phyloP scores from a whole-genome alignment of 2,113 vertebrate species.

The Archocentrus centrarchus region DNA sequence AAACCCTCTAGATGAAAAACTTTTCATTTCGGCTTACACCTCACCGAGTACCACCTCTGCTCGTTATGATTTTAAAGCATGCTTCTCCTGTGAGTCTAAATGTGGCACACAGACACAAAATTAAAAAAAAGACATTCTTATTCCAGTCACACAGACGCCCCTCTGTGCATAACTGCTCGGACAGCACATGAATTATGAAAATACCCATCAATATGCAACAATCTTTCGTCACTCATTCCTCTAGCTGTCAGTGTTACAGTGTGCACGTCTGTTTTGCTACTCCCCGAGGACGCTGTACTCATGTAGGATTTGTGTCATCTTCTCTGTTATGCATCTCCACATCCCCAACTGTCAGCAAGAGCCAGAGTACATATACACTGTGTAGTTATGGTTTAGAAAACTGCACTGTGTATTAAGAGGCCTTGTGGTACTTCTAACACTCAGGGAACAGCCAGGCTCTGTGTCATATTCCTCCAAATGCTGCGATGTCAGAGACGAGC shows the following conservation, averaged over 20 bases:
- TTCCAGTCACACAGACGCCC: slow-evolving; percentile 33
- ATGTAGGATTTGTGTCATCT: slow-evolving; percentile 17
- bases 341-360: background rate
- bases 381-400: background rate
- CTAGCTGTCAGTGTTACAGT: slow-evolving; percentile 20
- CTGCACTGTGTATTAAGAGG: background rate
- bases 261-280: background rate
- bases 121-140: slow-evolving; percentile 16
- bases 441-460: background rate
- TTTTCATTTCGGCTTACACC: background rate
- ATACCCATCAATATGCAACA: slow-evolving; percentile 53
- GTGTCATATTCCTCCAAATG: background rate
- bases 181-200: slow-evolving; percentile 67
- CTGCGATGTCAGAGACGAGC: slow-evolving; percentile 1
- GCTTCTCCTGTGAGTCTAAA: background rate
- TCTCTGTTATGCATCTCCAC: slow-evolving; percentile 4
- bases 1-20: background rate
- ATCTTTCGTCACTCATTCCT: slow-evolving; percentile 19
- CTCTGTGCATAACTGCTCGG: slow-evolving; percentile 38
- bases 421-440: background rate
- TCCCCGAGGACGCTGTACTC: background rate
- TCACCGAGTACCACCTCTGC: background rate
- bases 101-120: background rate
- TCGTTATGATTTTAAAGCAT: background rate
- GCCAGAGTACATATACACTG: background rate